phyloP scores from a whole-genome alignment of 2,888 invertebrate species.

The Automeris io region DNA sequence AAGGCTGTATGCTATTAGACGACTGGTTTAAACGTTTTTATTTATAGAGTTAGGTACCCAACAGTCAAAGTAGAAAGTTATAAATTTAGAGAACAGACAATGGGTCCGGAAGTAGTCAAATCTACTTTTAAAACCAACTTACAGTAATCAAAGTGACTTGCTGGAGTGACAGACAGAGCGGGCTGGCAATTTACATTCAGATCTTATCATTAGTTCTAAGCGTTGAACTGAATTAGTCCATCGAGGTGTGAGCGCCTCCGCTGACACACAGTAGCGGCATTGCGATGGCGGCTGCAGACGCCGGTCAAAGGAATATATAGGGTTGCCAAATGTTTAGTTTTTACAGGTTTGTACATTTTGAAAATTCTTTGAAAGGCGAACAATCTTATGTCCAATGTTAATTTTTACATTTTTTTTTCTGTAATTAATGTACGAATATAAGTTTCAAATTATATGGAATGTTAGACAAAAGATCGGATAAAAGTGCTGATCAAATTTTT shows the following conservation, averaged over 20 bases:
- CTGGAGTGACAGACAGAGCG: conserved; percentile 38
- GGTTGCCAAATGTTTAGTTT: background rate
- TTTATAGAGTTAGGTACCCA: conserved; percentile 45
- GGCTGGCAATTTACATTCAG: conserved; percentile 48
- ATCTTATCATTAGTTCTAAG: conserved; percentile 48
- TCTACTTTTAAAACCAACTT: conserved; percentile 34
- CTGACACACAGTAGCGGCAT: conserved; percentile 37
- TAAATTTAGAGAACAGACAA: conserved; percentile 26
- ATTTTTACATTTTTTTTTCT: no score
- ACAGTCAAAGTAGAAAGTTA: conserved; percentile 34
- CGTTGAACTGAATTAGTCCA: conserved; percentile 40
- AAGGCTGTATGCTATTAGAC: conserved; percentile 46
- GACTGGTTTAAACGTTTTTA: conserved; percentile 48
- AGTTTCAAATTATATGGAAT: no score
- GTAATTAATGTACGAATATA: no score
- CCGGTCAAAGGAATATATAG: conserved; percentile 18
- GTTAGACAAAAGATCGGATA: no score
- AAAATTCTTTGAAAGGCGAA: background rate
- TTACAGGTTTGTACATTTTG: background rate
- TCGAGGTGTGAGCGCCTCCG: conserved; percentile 23
- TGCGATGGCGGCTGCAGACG: conserved; percentile 31
- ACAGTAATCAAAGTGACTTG: conserved; percentile 35
- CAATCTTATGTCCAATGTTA: no score
- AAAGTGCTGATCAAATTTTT: no score
- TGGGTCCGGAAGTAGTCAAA: conserved; percentile 32